Evolutionary conservation across 2,888 invertebrate species (phyloP).

Genomic region (Mythimna pallens): DNA sequence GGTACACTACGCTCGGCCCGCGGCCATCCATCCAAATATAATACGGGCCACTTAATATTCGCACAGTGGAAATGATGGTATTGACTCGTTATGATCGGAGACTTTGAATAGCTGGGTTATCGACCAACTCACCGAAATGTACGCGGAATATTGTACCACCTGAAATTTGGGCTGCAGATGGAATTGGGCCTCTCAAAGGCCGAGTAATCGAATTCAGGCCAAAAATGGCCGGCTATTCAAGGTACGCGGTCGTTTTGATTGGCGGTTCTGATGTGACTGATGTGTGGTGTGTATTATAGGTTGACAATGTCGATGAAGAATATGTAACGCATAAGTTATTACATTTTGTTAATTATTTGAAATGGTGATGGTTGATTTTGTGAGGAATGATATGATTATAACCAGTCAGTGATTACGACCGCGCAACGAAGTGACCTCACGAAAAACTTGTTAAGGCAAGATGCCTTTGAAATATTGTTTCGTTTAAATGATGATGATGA

Average conservation of each 20-base stretch:
- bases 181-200: slow-evolving; percentile 61
- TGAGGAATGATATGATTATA: too few species aligned
- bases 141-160: slow-evolving; percentile 56
- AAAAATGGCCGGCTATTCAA: slow-evolving; percentile 49
- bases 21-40: slow-evolving; percentile 26
- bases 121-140: slow-evolving; percentile 34
- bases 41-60: slow-evolving; percentile 57
- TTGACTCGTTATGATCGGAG: slow-evolving; percentile 52
- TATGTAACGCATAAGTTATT: too few species aligned
- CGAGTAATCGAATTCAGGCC: slow-evolving; percentile 52
- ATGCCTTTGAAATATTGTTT: too few species aligned
- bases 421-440: too few species aligned
- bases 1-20: neutral
- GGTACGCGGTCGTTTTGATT: slow-evolving; percentile 24
- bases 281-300: neutral
- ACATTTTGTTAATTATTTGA: too few species aligned
- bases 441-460: too few species aligned
- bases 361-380: too few species aligned
- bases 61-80: slow-evolving; percentile 50
- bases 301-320: neutral
- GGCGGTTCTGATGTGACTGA: neutral
- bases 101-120: slow-evolving; percentile 56
- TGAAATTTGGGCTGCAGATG: slow-evolving; percentile 52
- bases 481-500: too few species aligned
- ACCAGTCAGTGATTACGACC: too few species aligned